Evolutionary conservation across 2,797 vertebrate species (phyloP), one percentile per base, ranked within the genome.

Genomic region (Podargus strigoides): DNA sequence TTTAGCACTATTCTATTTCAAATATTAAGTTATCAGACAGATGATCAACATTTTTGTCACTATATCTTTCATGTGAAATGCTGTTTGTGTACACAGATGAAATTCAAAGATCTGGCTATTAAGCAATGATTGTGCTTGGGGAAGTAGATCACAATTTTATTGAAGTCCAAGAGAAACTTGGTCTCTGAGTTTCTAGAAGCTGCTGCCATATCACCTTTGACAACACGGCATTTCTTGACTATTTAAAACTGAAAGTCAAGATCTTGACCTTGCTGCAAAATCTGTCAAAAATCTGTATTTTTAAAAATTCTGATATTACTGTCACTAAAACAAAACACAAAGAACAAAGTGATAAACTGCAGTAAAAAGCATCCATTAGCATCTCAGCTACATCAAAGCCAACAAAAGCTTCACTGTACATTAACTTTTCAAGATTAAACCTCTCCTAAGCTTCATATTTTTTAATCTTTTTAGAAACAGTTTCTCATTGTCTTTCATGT

Each of bases 1-100:
- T 62, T 90, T 30, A 47, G 52, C 27, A 34, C 64, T 87, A 74
- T 85, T 52, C 19, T 66, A 58, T 94, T 81, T 67, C 49, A 60
- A 75, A 5, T 69, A 17, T 53, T 88, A 58, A 69, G 18, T 37
- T 68, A 53, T 19, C 23, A 60, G 49, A 12, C 24, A 72, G 44
- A 74, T 26, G 19, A 24, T 58, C 67, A 74, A 59, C 12, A 78
- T 17, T 68, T 78, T 68, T 69, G 20, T 20, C 16, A 30, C 30
- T 8, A 19, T 32, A 70, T 23, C 30, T 85, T 76, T 75, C 23
- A 58, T 22, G 13, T 27, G 22, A 89, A 95, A 82, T 59, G 34
- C 5, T 70, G 58, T 60, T 83, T 47, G 42, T 58, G 17, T 37
- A 50, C 30, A 60, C 11, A 39, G 50, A 59, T 26, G 27, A 88